phyloP scores from a whole-genome alignment of 2,113 vertebrate genomes.

The Heloderma charlesbogerti region DNA sequence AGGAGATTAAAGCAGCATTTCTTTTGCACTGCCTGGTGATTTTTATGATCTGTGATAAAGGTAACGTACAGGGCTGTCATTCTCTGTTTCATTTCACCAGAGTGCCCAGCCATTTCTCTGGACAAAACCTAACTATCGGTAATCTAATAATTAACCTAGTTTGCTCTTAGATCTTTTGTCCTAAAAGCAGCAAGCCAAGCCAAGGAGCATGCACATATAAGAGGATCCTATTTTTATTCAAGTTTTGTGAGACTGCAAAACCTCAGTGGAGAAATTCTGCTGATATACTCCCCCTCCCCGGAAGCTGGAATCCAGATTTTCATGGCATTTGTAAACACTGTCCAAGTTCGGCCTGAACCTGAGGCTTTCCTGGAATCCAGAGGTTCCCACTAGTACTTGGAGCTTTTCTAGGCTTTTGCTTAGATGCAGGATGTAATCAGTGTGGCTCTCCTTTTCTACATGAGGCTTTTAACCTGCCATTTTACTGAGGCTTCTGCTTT shows the following conservation, averaged over 20 bases:
- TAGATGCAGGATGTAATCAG: not conserved
- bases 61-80: conserved; percentile 60
- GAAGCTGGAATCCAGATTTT: not conserved
- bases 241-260: not conserved
- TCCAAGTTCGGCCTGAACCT: not conserved
- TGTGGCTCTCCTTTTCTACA: not conserved
- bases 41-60: conserved; percentile 68
- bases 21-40: conserved; percentile 58
- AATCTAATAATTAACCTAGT: conserved; percentile 5
- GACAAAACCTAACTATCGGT: not conserved
- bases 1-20: conserved; percentile 70
- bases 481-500: not conserved
- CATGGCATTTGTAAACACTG: not conserved
- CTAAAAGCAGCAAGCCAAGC: not conserved
- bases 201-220: not conserved
- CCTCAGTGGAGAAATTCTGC: not conserved
- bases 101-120: not conserved
- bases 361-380: not conserved
- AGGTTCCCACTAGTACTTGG: not conserved
- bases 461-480: no score
- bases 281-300: not conserved
- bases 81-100: conserved; percentile 54
- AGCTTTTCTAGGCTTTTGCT: not conserved
- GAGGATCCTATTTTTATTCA: not conserved
- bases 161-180: not conserved